Evolutionary conservation across 2,888 invertebrate species (phyloP).

Genomic region (Coelinius sp.): DNA sequence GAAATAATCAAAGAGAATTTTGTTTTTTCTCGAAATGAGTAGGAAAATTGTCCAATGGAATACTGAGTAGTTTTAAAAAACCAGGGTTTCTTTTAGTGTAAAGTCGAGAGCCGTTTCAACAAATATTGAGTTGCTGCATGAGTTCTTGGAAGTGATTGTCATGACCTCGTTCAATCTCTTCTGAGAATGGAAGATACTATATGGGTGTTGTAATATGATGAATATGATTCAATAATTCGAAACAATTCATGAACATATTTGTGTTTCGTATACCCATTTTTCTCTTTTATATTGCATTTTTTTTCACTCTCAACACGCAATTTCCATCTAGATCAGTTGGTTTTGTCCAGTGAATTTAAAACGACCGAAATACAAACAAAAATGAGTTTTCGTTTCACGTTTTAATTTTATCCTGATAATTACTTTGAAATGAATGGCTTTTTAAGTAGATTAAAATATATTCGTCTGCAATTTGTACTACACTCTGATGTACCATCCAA

Average conservation of each 20-base stretch:
- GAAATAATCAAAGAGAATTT: not conserved
- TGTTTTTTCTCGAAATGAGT: not conserved
- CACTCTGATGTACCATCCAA: slow-evolving; percentile 40
- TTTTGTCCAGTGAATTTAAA: slow-evolving; percentile 62
- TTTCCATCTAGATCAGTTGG: slow-evolving; percentile 66
- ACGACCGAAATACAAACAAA: slow-evolving; percentile 61
- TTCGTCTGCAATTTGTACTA: slow-evolving; percentile 35
- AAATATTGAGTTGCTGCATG: slow-evolving; percentile 40
- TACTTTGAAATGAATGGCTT: slow-evolving; percentile 68
- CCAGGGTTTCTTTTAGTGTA: slow-evolving; percentile 3
- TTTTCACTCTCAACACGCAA: slow-evolving; percentile 17
- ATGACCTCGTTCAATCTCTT: slow-evolving; percentile 29
- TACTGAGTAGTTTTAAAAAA: slow-evolving; percentile 10
- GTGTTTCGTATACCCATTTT: not conserved
- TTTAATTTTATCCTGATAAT: slow-evolving; percentile 69
- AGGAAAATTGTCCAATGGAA: not conserved
- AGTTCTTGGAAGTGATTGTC: slow-evolving; percentile 34
- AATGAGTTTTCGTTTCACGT: slow-evolving; percentile 52
- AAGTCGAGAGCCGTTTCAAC: slow-evolving; percentile 36
- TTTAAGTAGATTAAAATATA: slow-evolving; percentile 70
- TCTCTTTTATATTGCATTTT: not conserved
- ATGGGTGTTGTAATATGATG: not conserved
- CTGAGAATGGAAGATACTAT: not conserved
- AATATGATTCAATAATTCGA: not conserved
- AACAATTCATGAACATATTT: not conserved